Conservation (phyloP, 2,888 invertebrate genomes). For the Rhorus exstirpatorius region DNA sequence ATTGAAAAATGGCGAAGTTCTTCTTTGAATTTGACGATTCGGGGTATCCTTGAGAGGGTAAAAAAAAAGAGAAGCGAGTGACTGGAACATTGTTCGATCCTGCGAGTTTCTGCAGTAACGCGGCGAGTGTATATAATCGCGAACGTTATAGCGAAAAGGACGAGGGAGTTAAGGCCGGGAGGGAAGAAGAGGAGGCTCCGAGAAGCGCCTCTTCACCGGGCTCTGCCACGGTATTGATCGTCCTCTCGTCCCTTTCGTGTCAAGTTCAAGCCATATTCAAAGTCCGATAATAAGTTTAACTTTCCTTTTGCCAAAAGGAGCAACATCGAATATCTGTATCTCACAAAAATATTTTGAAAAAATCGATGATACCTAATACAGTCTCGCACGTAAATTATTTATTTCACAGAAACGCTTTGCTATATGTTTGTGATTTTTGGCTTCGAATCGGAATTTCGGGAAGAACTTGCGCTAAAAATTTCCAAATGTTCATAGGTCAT, state of each 20-base stretch:
- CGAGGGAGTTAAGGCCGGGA: constrained; percentile 44
- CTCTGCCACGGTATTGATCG: constrained; percentile 84
- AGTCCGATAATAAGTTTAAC: constrained; percentile 73
- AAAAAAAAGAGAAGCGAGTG: not conserved
- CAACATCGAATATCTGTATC: constrained; percentile 6
- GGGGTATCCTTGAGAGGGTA: not conserved
- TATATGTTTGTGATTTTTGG: too few species aligned
- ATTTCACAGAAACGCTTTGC: too few species aligned
- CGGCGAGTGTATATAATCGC: constrained; percentile 12
- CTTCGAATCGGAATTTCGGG: too few species aligned
- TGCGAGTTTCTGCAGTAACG: constrained; percentile 19
- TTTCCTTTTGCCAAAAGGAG: constrained; percentile 9
- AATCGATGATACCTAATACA: not conserved
- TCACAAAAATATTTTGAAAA: not conserved
- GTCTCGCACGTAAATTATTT: too few species aligned
- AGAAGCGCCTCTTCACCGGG: constrained; percentile 76
- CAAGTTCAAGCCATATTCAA: constrained; percentile 82
- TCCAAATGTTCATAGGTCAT: too few species aligned
- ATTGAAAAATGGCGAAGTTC: not conserved
- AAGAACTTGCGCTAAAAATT: too few species aligned
- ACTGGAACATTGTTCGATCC: constrained; percentile 22
- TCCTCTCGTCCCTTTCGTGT: constrained; percentile 80
- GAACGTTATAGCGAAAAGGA: constrained; percentile 40
- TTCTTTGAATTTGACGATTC: not conserved
- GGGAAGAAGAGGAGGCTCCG: constrained; percentile 80